phyloP scores from a whole-genome alignment of 2,797 vertebrate genomes.

The Psittacula echo region DNA sequence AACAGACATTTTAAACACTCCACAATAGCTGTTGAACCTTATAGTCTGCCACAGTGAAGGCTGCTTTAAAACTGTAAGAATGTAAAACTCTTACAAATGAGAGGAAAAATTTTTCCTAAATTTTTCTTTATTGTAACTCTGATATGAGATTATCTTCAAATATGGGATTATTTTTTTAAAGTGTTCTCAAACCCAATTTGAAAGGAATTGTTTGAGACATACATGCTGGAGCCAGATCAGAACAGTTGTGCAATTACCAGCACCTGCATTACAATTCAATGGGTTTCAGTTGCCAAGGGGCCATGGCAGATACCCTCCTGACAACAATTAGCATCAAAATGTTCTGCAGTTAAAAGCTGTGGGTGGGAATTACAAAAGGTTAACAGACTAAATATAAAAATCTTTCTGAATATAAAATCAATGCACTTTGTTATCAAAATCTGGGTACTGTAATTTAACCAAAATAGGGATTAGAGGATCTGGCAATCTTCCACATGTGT shows the following conservation, averaged over 20 bases:
- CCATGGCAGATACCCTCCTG: slow-evolving; percentile 73
- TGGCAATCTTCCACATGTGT: slow-evolving; percentile 71
- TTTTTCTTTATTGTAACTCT: not conserved
- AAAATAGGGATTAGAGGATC: slow-evolving; percentile 72
- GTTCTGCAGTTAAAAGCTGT: slow-evolving; percentile 68
- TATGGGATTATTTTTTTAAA: not conserved
- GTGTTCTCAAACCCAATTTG: slow-evolving; percentile 60
- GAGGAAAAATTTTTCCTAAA: not conserved
- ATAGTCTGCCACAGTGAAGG: not conserved
- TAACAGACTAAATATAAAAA: slow-evolving; percentile 82
- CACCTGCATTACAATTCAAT: slow-evolving; percentile 77
- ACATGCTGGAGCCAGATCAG: slow-evolving; percentile 72
- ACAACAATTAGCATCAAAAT: slow-evolving; percentile 76
- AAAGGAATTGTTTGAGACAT: slow-evolving; percentile 67
- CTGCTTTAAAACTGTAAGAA: not conserved
- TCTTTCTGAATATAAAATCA: slow-evolving; percentile 80
- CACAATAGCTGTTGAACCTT: not conserved
- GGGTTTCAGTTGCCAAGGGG: slow-evolving; percentile 69
- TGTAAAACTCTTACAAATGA: not conserved
- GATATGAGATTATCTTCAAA: slow-evolving; percentile 15
- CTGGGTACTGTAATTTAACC: slow-evolving; percentile 77
- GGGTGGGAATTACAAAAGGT: slow-evolving; percentile 81
- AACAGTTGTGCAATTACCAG: slow-evolving; percentile 74
- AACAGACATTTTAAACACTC: not conserved
- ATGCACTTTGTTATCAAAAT: slow-evolving; percentile 73